Conservation (phyloP, 2,797 vertebrate species). For the Bradypodion ventrale region DNA sequence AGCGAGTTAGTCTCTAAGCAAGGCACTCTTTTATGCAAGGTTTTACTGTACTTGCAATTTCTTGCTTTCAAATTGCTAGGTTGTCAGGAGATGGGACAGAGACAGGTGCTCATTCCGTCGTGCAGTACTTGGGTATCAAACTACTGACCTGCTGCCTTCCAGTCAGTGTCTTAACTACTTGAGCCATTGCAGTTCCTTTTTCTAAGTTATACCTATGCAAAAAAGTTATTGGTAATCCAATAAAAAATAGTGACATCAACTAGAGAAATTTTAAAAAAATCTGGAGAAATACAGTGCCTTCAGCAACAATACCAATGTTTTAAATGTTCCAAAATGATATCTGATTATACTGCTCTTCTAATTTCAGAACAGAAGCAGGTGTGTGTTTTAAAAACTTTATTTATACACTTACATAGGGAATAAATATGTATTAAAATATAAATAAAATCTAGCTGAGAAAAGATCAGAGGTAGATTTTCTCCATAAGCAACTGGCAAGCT, state of each 20-base stretch:
- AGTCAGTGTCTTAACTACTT: too few species aligned
- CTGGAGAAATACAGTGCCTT: background rate
- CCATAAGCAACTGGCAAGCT: background rate
- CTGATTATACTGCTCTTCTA: background rate
- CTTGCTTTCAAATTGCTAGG: too few species aligned
- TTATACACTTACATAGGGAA: background rate
- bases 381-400: background rate
- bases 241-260: background rate
- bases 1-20: too few species aligned
- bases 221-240: background rate
- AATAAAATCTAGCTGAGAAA: background rate
- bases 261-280: slow-evolving; percentile 5
- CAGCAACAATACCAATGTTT: background rate
- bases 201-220: background rate
- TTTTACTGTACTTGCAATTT: too few species aligned
- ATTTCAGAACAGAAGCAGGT: background rate
- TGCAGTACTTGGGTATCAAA: too few species aligned
- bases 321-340: background rate
- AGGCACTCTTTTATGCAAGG: too few species aligned
- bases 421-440: background rate
- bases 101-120: too few species aligned
- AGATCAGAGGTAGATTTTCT: background rate
- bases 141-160: too few species aligned
- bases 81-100: too few species aligned
- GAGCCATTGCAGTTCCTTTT: too few species aligned